Conservation (phyloP, 2,113 vertebrate species). For the Sterna hirundo region DNA sequence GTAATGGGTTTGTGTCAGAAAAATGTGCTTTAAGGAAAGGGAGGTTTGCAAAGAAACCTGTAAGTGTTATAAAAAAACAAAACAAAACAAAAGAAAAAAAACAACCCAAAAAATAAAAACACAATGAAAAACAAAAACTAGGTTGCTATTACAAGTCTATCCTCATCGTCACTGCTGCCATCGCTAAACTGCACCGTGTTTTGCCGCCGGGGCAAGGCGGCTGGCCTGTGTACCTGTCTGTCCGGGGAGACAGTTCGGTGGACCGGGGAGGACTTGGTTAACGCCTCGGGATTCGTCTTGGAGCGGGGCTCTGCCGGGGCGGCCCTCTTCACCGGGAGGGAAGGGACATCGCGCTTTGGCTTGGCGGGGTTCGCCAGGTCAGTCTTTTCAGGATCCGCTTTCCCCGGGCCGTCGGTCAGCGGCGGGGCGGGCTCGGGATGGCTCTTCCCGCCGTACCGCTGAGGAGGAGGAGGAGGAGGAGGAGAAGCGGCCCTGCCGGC, state of each 20-base stretch:
- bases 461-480: neutral
- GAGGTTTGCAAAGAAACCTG: slow-evolving; percentile 84
- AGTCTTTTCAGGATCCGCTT: slow-evolving; percentile 23
- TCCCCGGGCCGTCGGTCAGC: rapidly evolving
- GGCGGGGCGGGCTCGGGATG: neutral
- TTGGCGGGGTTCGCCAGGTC: neutral
- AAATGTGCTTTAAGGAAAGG: slow-evolving; percentile 95
- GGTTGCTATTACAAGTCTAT: slow-evolving; percentile 94
- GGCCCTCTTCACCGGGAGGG: slow-evolving; percentile 12
- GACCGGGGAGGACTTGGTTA: neutral
- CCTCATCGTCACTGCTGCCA: slow-evolving; percentile 93
- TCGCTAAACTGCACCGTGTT: slow-evolving; percentile 83
- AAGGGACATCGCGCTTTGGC: slow-evolving; percentile 19
- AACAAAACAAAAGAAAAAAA: slow-evolving; percentile 37
- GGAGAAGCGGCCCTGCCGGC: slow-evolving; percentile 22
- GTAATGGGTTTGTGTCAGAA: slow-evolving; percentile 89
- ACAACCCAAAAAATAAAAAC: slow-evolving; percentile 42
- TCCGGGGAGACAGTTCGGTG: slow-evolving; percentile 32
- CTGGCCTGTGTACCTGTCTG: slow-evolving; percentile 43
- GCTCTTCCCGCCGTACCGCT: slow-evolving; percentile 10
- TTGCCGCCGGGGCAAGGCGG: slow-evolving; percentile 70
- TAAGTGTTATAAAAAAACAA: slow-evolving; percentile 80
- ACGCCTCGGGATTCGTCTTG: neutral
- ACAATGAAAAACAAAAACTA: slow-evolving; percentile 75
- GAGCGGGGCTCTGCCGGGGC: neutral